phyloP scores from a whole-genome alignment of 2,113 vertebrate species.

The Scolopax mira region DNA sequence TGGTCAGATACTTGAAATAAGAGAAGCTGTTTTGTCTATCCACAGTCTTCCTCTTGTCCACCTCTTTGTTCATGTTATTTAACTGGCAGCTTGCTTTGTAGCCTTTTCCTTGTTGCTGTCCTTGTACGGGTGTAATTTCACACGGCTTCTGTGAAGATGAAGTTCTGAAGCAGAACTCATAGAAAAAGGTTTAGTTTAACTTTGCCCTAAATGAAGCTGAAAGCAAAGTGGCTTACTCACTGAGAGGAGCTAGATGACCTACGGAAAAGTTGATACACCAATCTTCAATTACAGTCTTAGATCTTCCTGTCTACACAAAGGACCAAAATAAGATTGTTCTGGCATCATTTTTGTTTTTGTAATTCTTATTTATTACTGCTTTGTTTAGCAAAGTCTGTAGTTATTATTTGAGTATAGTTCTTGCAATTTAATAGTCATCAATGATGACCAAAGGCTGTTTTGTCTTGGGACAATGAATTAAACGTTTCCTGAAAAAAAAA shows the following conservation, averaged over 20 bases:
- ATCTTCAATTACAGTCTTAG: background rate
- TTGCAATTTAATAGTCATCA: background rate
- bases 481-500: background rate
- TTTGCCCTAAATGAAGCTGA: background rate
- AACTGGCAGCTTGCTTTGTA: background rate
- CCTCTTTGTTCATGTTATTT: background rate
- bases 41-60: background rate
- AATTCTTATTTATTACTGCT: background rate
- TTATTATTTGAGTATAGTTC: background rate
- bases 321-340: constrained; percentile 14
- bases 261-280: background rate
- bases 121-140: background rate
- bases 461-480: background rate
- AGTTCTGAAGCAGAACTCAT: background rate
- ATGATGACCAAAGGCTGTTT: background rate
- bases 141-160: background rate
- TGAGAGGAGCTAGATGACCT: background rate
- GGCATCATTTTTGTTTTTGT: constrained; percentile 6
- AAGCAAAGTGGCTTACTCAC: background rate
- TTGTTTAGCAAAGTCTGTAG: background rate
- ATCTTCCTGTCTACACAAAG: constrained; percentile 31
- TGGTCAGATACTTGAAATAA: background rate
- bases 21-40: background rate
- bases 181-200: background rate
- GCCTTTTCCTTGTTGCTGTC: background rate